Conservation (phyloP, 2,797 vertebrate genomes). For the Phoeniculus purpureus region DNA sequence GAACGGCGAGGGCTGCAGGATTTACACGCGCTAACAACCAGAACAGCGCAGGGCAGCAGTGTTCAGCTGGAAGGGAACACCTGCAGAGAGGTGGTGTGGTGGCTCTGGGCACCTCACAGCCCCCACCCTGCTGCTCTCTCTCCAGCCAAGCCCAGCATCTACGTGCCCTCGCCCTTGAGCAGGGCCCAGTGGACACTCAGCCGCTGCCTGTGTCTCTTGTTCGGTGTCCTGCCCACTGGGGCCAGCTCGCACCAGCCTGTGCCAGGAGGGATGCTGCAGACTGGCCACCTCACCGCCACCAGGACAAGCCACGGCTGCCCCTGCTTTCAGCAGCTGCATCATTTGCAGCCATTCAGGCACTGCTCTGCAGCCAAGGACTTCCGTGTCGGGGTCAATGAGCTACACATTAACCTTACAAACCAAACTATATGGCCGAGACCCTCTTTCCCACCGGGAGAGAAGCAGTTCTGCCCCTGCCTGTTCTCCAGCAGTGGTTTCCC, state of each 20-base stretch:
- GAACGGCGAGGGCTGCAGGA: not conserved
- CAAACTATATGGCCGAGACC: not conserved
- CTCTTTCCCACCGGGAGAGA: not conserved
- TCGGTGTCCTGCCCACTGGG: fast-evolving
- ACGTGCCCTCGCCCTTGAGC: fast-evolving
- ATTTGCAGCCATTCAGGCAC: not conserved
- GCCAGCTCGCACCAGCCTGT: fast-evolving
- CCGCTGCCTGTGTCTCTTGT: not conserved
- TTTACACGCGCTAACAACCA: not conserved
- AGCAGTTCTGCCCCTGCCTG: not conserved
- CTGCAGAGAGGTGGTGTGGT: no score
- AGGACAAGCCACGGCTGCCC: not conserved
- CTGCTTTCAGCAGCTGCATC: not conserved
- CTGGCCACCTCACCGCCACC: not conserved
- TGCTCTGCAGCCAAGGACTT: not conserved
- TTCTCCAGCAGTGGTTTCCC: not conserved
- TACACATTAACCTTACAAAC: not conserved
- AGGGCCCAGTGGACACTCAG: not conserved
- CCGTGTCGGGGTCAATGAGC: not conserved
- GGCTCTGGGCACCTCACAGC: not conserved
- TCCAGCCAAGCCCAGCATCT: not conserved
- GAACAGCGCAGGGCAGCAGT: not conserved
- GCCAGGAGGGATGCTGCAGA: not conserved
- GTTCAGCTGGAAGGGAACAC: not conserved
- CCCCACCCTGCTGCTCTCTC: not conserved